These are phyloP conservation scores for Torymus texanus DNA, from an alignment of 2,888 invertebrate species.

Conservation along the genomic window DNA sequence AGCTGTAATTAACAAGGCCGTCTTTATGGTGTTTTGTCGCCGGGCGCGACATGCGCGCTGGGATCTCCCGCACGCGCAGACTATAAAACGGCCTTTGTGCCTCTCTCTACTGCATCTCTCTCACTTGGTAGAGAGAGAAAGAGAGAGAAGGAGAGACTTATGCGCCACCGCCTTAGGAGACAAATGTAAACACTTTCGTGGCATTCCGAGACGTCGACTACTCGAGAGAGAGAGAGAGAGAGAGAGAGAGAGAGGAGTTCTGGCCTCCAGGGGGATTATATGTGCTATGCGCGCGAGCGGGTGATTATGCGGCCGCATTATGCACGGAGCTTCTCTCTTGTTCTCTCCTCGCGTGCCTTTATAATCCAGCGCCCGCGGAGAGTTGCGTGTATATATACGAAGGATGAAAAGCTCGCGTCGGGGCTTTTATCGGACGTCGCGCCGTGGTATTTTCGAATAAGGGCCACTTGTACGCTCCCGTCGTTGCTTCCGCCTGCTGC, in stretches of 20 bases:
- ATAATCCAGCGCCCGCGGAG: slow-evolving; percentile 14
- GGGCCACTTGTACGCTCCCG: slow-evolving; percentile 45
- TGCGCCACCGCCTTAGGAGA: slow-evolving; percentile 64
- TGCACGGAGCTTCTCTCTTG: background rate
- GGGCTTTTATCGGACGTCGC: slow-evolving; percentile 28
- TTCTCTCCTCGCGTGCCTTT: background rate
- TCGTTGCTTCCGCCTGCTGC: background rate
- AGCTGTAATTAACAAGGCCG: slow-evolving; percentile 71
- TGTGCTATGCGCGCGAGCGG: slow-evolving; percentile 15
- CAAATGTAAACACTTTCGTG: slow-evolving; percentile 72
- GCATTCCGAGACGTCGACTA: slow-evolving; percentile 57
- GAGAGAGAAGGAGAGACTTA: slow-evolving; percentile 58
- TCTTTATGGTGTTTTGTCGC: slow-evolving; percentile 74
- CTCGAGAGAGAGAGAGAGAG: slow-evolving; percentile 17
- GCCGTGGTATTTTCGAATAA: slow-evolving; percentile 41
- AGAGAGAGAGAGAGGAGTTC: slow-evolving; percentile 12
- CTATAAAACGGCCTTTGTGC: slow-evolving; percentile 74
- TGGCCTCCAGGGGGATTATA: slow-evolving; percentile 54
- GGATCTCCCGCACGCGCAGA: slow-evolving; percentile 67
- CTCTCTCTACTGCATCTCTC: background rate
- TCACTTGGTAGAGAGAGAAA: background rate
- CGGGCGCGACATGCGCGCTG: slow-evolving; percentile 65
- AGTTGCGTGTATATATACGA: background rate
- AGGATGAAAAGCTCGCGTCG: background rate
- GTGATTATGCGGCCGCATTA: slow-evolving; percentile 1